Evolutionary conservation across 2,888 invertebrate genomes (phyloP).

Genomic region (Chaetoderma sp.): DNA sequence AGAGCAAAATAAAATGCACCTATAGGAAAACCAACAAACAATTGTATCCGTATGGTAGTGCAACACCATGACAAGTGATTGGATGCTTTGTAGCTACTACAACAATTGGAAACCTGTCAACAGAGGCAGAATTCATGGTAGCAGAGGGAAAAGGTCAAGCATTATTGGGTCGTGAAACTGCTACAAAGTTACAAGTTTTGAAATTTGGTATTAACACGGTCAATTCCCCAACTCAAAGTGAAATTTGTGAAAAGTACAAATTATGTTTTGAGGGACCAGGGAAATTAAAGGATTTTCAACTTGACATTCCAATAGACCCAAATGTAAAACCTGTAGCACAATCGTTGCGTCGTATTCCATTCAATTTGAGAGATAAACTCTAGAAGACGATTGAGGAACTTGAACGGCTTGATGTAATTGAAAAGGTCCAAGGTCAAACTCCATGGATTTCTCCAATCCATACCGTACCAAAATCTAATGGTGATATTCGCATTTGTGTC

Average conservation of each 20-base stretch:
- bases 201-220: no score
- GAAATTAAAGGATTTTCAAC: constrained; percentile 1
- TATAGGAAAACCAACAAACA: not conserved
- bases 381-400: not conserved
- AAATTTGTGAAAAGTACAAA: not conserved
- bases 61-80: not conserved
- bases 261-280: not conserved
- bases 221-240: no score
- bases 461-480: not conserved
- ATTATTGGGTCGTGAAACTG: not conserved
- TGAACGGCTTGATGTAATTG: not conserved
- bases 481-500: not conserved
- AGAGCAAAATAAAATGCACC: not conserved
- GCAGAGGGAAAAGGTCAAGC: not conserved
- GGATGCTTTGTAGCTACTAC: not conserved
- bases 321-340: not conserved
- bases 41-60: not conserved
- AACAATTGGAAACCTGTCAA: not conserved
- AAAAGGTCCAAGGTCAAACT: not conserved
- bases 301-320: not conserved
- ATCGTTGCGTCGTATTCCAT: not conserved
- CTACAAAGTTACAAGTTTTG: not conserved
- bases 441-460: not conserved
- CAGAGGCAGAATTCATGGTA: not conserved
- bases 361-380: not conserved